A percentile compares a stretch with the other conserved stretches of the same genome.
Conservation (phyloP, 2,113 vertebrate species). For the Pitta sordida region DNA sequence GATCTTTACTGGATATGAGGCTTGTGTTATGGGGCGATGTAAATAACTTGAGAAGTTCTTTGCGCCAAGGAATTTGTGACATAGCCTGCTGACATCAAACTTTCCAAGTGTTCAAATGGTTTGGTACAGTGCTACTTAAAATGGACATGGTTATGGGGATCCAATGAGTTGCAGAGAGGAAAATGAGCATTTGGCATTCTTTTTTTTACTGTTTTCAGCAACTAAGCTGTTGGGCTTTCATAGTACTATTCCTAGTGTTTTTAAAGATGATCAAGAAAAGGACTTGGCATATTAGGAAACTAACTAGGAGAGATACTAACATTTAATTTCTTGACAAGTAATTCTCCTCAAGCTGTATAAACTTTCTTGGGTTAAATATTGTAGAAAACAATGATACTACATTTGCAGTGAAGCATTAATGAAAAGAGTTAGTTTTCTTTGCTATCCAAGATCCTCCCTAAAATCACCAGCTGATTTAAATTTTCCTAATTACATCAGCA, state of each 20-base stretch:
- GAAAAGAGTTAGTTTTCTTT: not conserved
- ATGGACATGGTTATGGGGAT: not conserved
- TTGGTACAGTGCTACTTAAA: not conserved
- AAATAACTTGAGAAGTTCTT: not conserved
- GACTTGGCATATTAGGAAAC: not conserved
- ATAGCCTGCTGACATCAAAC: not conserved
- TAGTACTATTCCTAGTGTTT: not conserved
- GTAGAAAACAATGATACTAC: not conserved
- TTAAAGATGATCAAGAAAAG: not conserved
- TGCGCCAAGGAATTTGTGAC: not conserved
- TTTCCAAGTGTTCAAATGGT: not conserved
- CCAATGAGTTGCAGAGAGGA: not conserved
- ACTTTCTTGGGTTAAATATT: not conserved
- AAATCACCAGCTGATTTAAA: not conserved
- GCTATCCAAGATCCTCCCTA: not conserved
- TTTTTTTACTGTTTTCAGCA: constrained; percentile 11
- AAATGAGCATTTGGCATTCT: not conserved
- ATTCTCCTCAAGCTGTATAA: not conserved
- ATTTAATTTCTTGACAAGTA: not conserved
- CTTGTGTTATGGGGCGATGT: not conserved
- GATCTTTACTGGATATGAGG: not conserved
- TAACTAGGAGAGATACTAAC: not conserved
- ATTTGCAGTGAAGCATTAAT: not conserved
- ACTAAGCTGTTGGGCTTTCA: not conserved
- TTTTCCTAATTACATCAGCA: not conserved